Conservation (phyloP, 2,113 vertebrate species). For the Colossoma macropomum region DNA sequence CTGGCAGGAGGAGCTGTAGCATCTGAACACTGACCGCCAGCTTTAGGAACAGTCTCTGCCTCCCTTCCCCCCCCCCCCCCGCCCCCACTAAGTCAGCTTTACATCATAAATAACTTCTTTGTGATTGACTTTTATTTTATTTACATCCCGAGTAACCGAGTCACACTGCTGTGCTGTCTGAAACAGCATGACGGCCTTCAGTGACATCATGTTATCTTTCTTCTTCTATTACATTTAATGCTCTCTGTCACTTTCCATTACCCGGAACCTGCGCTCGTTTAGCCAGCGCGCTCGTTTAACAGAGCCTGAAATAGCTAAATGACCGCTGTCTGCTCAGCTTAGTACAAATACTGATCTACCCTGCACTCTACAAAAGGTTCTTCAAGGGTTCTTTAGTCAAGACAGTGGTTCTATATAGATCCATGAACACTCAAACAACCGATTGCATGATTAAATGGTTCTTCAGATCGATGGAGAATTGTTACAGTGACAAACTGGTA, state of each 20-base stretch:
- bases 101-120: neutral
- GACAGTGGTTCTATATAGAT: no score
- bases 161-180: neutral
- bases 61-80: no score
- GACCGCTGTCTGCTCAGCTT: no score
- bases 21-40: neutral
- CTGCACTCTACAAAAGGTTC: no score
- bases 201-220: constrained; percentile 9
- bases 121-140: neutral
- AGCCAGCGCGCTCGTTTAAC: neutral
- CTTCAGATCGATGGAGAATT: no score
- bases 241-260: neutral
- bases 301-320: neutral
- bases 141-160: neutral
- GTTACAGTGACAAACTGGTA: no score
- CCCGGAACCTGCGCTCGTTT: neutral
- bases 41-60: neutral
- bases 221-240: neutral
- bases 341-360: no score
- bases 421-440: no score
- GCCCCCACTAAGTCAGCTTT: neutral
- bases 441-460: no score
- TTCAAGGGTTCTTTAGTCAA: no score
- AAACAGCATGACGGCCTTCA: neutral
- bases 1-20: neutral